These are phyloP conservation scores for Melieria omissa DNA, from an alignment of 2,888 invertebrate genomes.

Conservation along the genomic window DNA sequence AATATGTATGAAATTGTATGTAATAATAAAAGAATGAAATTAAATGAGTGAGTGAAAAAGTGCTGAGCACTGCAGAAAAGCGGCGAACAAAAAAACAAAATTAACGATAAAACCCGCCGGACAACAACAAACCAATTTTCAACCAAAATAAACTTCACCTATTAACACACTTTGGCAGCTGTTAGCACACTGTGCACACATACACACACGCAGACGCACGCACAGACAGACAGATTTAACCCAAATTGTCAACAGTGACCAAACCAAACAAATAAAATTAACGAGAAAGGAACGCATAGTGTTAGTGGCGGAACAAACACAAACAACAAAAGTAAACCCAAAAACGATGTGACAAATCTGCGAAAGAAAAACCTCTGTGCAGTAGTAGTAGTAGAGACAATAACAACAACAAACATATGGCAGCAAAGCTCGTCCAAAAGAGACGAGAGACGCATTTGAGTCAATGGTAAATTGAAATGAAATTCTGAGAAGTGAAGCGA, in stretches of 20 bases:
- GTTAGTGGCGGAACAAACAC: not conserved
- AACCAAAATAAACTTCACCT: constrained; percentile 35
- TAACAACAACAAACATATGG: no score
- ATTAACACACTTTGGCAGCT: constrained; percentile 29
- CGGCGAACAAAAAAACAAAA: not conserved
- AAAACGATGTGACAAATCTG: not conserved
- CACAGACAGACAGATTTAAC: constrained; percentile 16
- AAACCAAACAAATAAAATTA: no score
- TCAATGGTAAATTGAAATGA: no score
- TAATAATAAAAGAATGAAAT: not conserved
- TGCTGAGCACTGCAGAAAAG: not conserved
- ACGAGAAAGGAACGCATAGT: not conserved
- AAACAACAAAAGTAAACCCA: not conserved
- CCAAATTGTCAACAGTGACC: constrained; percentile 10
- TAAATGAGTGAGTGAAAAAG: not conserved
- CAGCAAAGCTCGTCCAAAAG: no score
- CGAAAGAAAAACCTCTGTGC: no score
- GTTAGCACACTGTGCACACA: constrained; percentile 14
- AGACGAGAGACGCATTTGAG: no score
- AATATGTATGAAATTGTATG: not conserved
- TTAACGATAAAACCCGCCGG: not conserved
- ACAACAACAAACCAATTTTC: constrained; percentile 7
- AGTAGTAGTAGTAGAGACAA: no score
- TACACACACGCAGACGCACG: not conserved
- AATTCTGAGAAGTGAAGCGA: no score